Conservation (phyloP, 2,888 invertebrate genomes). For the Hypselothyrea guttata region DNA sequence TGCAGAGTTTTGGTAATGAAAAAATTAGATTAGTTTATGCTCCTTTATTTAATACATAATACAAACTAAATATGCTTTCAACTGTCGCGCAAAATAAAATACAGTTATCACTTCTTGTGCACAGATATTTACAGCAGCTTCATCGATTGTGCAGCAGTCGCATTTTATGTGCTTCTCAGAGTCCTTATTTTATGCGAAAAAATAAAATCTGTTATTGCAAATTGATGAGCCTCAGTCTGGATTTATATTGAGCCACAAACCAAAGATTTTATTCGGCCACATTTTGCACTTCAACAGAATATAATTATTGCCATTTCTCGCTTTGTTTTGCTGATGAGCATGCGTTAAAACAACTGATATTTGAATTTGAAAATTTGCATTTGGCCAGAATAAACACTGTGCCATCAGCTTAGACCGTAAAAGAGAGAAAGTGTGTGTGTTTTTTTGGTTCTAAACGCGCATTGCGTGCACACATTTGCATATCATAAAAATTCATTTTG, state of each 20-base stretch:
- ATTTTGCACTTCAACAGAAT: constrained; percentile 32
- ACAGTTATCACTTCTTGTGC: too few species aligned
- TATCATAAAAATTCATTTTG: constrained; percentile 76
- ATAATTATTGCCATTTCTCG: constrained; percentile 34
- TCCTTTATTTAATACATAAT: too few species aligned
- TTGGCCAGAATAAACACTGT: constrained; percentile 6
- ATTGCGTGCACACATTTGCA: constrained; percentile 61
- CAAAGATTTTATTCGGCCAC: not conserved
- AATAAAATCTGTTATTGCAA: constrained; percentile 22
- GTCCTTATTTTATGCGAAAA: not conserved
- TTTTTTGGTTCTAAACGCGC: constrained; percentile 15
- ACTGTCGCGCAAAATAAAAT: too few species aligned
- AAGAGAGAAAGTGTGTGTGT: too few species aligned
- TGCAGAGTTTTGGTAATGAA: too few species aligned
- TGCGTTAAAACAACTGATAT: constrained; percentile 29
- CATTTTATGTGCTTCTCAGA: too few species aligned
- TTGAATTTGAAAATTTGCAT: constrained; percentile 46
- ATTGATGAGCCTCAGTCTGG: constrained; percentile 23
- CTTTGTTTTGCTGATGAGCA: too few species aligned
- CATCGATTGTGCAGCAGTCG: too few species aligned
- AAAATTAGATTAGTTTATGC: too few species aligned
- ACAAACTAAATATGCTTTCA: too few species aligned
- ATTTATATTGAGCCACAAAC: not conserved
- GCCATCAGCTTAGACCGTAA: not conserved
- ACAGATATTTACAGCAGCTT: not conserved